A percentile compares a stretch with the other conserved stretches of the same genome.
Conservation (phyloP, 2,113 vertebrate species). For the Reinhardtius hippoglossoides region DNA sequence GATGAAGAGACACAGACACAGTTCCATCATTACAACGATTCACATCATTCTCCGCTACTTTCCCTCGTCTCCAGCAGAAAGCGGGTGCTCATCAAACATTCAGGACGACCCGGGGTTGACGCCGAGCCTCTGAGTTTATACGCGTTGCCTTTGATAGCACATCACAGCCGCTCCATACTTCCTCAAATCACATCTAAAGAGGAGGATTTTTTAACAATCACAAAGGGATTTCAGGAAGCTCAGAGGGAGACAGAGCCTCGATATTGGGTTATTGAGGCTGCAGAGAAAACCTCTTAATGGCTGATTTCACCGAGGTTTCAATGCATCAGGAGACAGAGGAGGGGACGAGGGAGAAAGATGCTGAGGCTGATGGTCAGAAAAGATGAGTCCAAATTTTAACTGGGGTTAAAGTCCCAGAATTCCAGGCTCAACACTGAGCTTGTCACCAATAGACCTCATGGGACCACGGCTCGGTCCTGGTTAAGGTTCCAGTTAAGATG, state of each 20-base stretch:
- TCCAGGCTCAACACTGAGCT: background rate
- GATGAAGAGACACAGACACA: background rate
- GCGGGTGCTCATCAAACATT: conserved; percentile 53
- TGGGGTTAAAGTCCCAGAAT: background rate
- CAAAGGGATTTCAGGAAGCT: conserved; percentile 29
- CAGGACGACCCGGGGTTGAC: conserved; percentile 31
- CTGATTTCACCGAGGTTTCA: conserved; percentile 15
- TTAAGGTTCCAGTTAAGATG: too few relatives aligned
- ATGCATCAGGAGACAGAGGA: background rate
- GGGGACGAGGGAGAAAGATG: background rate
- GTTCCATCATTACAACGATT: background rate
- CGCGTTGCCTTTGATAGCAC: conserved; percentile 42
- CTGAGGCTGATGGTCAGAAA: too few relatives aligned
- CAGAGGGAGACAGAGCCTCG: background rate
- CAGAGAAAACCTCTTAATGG: conserved; percentile 34
- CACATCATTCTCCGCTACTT: conserved; percentile 12
- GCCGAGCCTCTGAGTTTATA: conserved; percentile 36
- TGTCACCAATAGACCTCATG: too few relatives aligned
- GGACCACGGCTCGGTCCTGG: too few relatives aligned
- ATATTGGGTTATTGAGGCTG: conserved; percentile 7
- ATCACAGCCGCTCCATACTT: conserved; percentile 33
- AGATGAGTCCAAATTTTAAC: background rate
- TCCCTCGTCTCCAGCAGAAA: background rate
- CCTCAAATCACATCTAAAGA: conserved; percentile 55
- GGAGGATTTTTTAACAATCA: conserved; percentile 45